Evolutionary conservation across 2,888 invertebrate genomes (phyloP), one percentile per base, ranked within the genome.

Genomic region (Drosophila conformis): DNA sequence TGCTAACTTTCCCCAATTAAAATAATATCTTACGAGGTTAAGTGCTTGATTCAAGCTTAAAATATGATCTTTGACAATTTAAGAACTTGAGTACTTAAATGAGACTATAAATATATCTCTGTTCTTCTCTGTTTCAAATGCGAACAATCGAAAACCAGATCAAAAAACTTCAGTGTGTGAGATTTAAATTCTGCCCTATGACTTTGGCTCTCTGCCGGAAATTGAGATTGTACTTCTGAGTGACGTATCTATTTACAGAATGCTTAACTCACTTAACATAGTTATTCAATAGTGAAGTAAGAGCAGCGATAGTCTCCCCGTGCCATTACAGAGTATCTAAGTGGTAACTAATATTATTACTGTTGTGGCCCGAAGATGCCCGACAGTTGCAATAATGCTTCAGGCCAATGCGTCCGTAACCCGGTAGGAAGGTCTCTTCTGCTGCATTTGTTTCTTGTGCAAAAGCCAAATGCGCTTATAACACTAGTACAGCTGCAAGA

Each of bases 391-490:
- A 56, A 42, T 27, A 59, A 49, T 42, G 70, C 35, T 49, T 36
- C 49, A 48, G 46, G 48, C 35, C 46, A 29, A 31, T 67, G 60
- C 35, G 60, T 40, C 48, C 53, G 52, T 35, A 29, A 60, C 35
- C 54, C 29, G 60, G 49, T 33, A 46, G 62, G 35, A 36, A 54
- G 54, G 56, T 53, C 51, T 40, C 42, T 40, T 35, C 51, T 31
- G 53, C 61, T 27, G 57, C 18, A 51, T 49, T 46, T 25, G 35
- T 15, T 11, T 11, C 29, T 51, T 42, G 67, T 67, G 70, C 66
- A 71, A 76, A 66, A 77, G 83, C 83, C 81, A 83, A 81, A 80
- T 83, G 84, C 77, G 83, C 83, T 81, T 81, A 83, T 83, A 80
- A 80, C 80, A 81, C 84, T 54, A 54, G 49, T 51, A 59, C 62